phyloP scores from a whole-genome alignment of 2,888 invertebrate genomes.

The Lutraria lutraria region DNA sequence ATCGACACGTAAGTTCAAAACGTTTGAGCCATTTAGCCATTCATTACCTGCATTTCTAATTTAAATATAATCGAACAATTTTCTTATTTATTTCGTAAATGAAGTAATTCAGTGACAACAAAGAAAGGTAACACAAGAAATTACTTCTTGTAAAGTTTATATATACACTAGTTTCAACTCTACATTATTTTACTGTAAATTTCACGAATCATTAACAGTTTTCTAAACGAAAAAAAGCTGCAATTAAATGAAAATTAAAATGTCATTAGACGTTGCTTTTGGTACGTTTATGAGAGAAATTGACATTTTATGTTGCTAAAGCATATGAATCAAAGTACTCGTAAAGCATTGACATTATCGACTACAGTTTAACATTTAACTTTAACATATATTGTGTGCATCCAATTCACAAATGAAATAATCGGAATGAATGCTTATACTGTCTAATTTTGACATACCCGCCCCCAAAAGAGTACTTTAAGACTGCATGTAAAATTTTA shows the following conservation, averaged over 20 bases:
- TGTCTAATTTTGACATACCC: too few species aligned
- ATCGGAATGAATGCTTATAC: too few species aligned
- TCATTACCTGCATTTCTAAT: too few species aligned
- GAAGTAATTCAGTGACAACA: not conserved
- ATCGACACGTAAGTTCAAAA: too few species aligned
- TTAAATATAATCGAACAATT: too few species aligned
- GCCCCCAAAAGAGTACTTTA: too few species aligned
- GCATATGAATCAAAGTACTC: not conserved
- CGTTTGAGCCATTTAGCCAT: too few species aligned
- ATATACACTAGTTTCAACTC: not conserved
- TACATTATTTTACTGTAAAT: not conserved
- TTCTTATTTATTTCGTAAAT: not conserved
- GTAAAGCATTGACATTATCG: not conserved
- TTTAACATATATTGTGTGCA: too few species aligned
- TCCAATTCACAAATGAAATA: too few species aligned
- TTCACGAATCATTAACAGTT: constrained; percentile 11
- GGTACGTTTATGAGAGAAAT: not conserved
- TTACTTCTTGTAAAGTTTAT: not conserved
- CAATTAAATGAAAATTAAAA: not conserved
- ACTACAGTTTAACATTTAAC: not conserved
- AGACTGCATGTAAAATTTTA: too few species aligned
- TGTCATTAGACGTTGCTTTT: constrained; percentile 1
- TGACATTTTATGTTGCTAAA: not conserved
- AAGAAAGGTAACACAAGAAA: not conserved
- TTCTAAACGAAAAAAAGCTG: not conserved